Base-by-base conservation (phyloP, 2,797 vertebrate genomes). In the Mionectes olivaceus region DNA sequence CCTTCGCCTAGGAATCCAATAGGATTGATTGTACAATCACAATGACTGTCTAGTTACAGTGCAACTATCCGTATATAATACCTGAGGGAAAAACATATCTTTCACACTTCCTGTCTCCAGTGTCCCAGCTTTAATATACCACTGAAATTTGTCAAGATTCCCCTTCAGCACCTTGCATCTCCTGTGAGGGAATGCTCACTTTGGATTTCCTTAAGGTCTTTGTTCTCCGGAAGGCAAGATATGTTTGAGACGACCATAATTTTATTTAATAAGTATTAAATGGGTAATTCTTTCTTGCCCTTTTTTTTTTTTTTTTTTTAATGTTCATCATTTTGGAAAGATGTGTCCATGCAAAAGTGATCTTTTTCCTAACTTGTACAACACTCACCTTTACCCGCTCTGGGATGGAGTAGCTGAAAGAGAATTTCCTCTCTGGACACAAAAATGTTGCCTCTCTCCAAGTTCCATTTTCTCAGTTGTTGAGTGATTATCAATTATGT, bases 401-500 rank as follows among this genome's bases (percentile, higher is more conserved):
- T 63, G 74, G 77, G 80, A 90, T 61, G 21, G 77, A 94, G 81
- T 27, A 90, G 78, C 80, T 93, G 85, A 95, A 96, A 94, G 69
- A 96, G 75, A 95, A 95, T 94, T 94, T 96, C 89, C 90, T 91
- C 77, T 96, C 93, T 83, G 91, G 95, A 95, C 77, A 77, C 33
- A 87, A 57, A 92, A 95, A 89, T 49, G 92, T 75, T 93, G 81
- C 83, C 78, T 95, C 86, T 95, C 94, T 95, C 95, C 93, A 95
- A 95, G 90, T 94, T 96, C 94, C 94, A 95, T 96, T 97, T 96
- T 93, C 94, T 95, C 93, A 94, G 94, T 96, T 95, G 95, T 95
- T 96, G 94, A 96, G 93, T 95, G 96, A 94, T 92, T 96, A 97
- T 97, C 91, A 97, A 96, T 97, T 96, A 96, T 96, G 95, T 95